Evolutionary conservation across 2,113 vertebrate genomes (phyloP).

Genomic region (Perognathus longimembris): DNA sequence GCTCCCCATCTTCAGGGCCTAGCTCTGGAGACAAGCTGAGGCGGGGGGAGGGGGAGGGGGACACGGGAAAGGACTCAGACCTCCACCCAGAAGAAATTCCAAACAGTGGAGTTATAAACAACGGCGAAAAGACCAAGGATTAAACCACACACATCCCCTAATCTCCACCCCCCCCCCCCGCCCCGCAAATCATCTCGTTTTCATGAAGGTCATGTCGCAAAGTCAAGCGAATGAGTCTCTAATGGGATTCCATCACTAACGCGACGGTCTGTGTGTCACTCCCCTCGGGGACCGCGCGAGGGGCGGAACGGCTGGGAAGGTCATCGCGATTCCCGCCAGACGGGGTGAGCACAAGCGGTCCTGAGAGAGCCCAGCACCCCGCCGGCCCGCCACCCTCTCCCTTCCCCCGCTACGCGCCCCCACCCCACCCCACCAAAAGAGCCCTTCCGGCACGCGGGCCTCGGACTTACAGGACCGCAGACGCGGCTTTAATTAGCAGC

Average conservation of each 20-base stretch:
- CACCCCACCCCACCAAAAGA: too few species aligned
- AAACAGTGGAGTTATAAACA: constrained; percentile 38
- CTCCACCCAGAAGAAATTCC: neutral
- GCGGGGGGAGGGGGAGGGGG: too few species aligned
- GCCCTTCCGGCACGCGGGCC: constrained; percentile 43
- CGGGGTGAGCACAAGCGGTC: too few species aligned
- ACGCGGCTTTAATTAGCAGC: constrained; percentile 65
- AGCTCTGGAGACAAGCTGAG: too few species aligned
- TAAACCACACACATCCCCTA: constrained; percentile 48
- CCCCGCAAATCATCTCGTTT: constrained; percentile 49
- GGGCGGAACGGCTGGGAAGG: constrained; percentile 24
- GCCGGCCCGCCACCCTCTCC: constrained; percentile 52
- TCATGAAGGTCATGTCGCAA: constrained; percentile 57
- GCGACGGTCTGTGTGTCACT: constrained; percentile 46
- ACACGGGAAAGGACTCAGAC: neutral
- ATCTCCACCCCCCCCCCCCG: neutral
- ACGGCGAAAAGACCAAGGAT: constrained; percentile 26
- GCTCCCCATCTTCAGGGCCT: too few species aligned
- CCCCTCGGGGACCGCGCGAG: constrained; percentile 32
- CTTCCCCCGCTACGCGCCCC: too few species aligned
- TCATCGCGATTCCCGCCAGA: constrained; percentile 46
- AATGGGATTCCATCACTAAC: constrained; percentile 48
- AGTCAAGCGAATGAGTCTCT: constrained; percentile 39
- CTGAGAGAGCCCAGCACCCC: neutral
- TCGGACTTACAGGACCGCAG: constrained; percentile 68